These are phyloP conservation scores for Tiliqua scincoides DNA, from an alignment of 2,113 vertebrate species.

Conservation along the genomic window DNA sequence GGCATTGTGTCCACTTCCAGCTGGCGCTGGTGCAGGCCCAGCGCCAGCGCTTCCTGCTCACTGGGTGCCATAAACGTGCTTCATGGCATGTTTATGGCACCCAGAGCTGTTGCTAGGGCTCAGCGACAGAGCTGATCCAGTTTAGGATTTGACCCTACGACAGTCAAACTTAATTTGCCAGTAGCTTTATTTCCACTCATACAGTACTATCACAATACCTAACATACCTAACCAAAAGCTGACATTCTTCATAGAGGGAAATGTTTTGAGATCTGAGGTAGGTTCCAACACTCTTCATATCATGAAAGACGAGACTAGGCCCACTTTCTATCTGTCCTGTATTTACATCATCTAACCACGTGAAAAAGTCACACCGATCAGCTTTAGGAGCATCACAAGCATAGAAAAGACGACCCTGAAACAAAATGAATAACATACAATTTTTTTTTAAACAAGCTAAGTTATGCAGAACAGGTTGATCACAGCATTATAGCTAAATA, in stretches of 20 bases:
- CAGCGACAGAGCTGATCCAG: no score
- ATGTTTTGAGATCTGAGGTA: constrained; percentile 78
- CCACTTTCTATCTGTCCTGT: constrained; percentile 38
- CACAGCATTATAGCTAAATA: not conserved
- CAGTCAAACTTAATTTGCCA: not conserved
- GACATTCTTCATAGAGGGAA: constrained; percentile 77
- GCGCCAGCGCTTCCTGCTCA: no score
- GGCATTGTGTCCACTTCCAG: no score
- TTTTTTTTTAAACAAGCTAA: not conserved
- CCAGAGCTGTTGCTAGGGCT: no score
- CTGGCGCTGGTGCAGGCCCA: no score
- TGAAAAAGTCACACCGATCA: constrained; percentile 79
- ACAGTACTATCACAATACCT: fast-evolving
- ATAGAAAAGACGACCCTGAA: constrained; percentile 81
- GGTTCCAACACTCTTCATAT: constrained; percentile 73
- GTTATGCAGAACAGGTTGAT: not conserved
- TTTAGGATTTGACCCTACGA: no score
- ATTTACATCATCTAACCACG: constrained; percentile 76
- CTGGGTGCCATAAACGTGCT: no score
- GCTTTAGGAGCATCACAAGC: constrained; percentile 76
- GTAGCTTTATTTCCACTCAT: not conserved
- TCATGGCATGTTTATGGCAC: no score
- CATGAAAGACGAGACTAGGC: constrained; percentile 53
- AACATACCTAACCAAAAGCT: constrained; percentile 79
- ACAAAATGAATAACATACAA: constrained; percentile 9